A percentile compares a stretch with the other conserved stretches of the same genome.
These are phyloP conservation scores for Torymus aiolomorphi DNA, from an alignment of 2,888 invertebrate genomes.

Conservation along the genomic window DNA sequence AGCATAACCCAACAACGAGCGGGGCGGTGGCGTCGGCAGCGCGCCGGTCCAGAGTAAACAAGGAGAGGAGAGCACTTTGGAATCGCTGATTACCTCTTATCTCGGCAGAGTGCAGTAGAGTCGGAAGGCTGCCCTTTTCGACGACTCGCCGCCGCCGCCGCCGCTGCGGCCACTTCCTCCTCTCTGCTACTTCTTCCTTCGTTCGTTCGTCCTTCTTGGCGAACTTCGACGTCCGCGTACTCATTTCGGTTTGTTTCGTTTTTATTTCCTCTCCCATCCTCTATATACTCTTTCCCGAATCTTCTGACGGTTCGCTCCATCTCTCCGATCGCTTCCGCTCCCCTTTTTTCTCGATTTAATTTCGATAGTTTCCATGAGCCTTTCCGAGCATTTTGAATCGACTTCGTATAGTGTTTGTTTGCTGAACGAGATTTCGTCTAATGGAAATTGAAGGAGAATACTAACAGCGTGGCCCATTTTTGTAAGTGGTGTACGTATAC, in stretches of 20 bases:
- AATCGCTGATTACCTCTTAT: constrained; percentile 60
- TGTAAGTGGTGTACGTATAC: no score
- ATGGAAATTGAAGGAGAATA: no score
- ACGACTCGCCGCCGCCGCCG: constrained; percentile 45
- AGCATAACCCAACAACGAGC: background rate
- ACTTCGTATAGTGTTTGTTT: no score
- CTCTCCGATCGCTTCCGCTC: background rate
- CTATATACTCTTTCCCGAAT: background rate
- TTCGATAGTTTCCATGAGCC: no score
- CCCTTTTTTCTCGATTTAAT: background rate
- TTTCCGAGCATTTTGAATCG: no score
- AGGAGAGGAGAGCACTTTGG: constrained; percentile 50
- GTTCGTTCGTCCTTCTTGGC: background rate
- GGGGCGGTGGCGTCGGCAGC: background rate
- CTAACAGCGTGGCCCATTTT: no score
- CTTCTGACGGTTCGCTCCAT: background rate
- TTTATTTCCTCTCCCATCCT: background rate
- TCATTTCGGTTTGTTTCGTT: constrained; percentile 15
- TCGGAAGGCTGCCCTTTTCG: constrained; percentile 44
- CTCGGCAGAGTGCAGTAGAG: constrained; percentile 39
- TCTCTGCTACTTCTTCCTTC: no score
- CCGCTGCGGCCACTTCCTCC: background rate
- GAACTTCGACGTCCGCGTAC: background rate
- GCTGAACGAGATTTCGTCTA: no score
- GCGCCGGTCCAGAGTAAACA: constrained; percentile 1